Percentiles rank a stretch among this genome's conserved stretches.
These are phyloP conservation scores for Drosophila takahashii DNA, from an alignment of 1,140 invertebrate species.

Conservation along the genomic window DNA sequence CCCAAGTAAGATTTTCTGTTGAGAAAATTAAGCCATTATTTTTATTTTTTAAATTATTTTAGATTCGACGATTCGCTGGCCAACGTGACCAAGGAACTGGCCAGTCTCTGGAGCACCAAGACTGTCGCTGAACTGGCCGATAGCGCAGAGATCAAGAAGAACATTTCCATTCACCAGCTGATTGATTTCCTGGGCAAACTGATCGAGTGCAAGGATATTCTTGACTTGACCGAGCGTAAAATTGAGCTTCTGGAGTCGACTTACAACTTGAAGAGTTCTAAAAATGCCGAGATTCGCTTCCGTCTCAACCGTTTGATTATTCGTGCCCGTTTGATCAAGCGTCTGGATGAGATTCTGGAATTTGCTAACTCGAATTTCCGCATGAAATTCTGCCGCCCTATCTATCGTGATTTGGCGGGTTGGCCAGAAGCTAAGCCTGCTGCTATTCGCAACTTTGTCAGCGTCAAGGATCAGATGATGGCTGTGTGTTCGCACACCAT, in stretches of 20 bases:
- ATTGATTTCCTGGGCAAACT: constrained; percentile 91
- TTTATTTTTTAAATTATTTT: not conserved
- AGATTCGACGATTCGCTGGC: constrained; percentile 88
- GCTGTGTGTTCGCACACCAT: constrained; percentile 90
- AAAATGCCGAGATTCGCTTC: constrained; percentile 93
- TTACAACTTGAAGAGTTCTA: constrained; percentile 89
- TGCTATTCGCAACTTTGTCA: constrained; percentile 90
- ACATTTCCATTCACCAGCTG: constrained; percentile 89
- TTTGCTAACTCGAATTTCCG: constrained; percentile 94
- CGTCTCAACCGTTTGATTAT: constrained; percentile 92
- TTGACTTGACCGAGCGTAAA: constrained; percentile 68
- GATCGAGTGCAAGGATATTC: constrained; percentile 85
- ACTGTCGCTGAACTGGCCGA: constrained; percentile 49
- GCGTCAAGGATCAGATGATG: constrained; percentile 92
- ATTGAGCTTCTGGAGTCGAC: constrained; percentile 86
- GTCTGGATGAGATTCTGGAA: constrained; percentile 88
- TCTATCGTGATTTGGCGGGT: constrained; percentile 93
- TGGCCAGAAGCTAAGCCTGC: constrained; percentile 90
- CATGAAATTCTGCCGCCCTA: constrained; percentile 95
- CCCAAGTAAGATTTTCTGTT: constrained; percentile 87
- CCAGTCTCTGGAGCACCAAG: constrained; percentile 77
- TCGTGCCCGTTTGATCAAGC: constrained; percentile 88
- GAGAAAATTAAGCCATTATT: not conserved
- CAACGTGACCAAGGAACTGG: constrained; percentile 87
- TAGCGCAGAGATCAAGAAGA: constrained; percentile 71